Evolutionary conservation across 1,140 invertebrate genomes (phyloP), one percentile per base, ranked within the genome.

Genomic region (Zaprionus capensis): DNA sequence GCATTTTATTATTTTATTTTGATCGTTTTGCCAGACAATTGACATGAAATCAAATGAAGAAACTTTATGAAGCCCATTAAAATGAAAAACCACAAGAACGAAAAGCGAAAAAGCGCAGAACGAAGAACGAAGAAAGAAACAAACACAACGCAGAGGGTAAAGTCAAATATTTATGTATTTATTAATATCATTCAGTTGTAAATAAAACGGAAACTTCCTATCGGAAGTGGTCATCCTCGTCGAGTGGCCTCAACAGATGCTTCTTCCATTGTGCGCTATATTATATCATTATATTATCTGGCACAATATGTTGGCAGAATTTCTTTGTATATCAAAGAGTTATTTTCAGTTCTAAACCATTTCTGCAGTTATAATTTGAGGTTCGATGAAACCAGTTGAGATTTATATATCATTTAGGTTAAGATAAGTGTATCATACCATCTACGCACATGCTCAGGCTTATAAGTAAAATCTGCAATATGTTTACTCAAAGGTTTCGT

Each of bases 1-100:
- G 82, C 76, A 67, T 86, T 87, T 86, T 85, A 87, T 85, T 84
- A 85, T 82, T 86, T 85, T 86, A 87, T 86, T 87, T 80, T 31
- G 76, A 73, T 77, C 83, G 78, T 73, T 84, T 76, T 66, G 59
- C 53, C 12, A 59, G 55, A 71, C 81, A 87, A 86, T 80, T 87
- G 83, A 82, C 82, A 80, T 86, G 80, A 86, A 86, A 87, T 86
- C 76, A 80, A 82, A 80, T 85, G 69, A 76, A 67, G 55, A 68
- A 80, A 77, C 66, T 85, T 86, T 82, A 85, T 87, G 83, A 76
- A 73, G 51, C 38, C 62, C 61, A 77, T 83, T 77, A 84, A 83
- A 71, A 55, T 38, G 36, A 56, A 76, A 56, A 56, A 44, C 20
- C 17, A 49, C 17, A 49, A 80, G 62, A 49, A 34, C 51, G 38